Percentiles rank a stretch among this genome's conserved stretches.
These are phyloP conservation scores for Pelodiscus sinensis DNA, from an alignment of 2,113 vertebrate genomes.

Conservation along the genomic window DNA sequence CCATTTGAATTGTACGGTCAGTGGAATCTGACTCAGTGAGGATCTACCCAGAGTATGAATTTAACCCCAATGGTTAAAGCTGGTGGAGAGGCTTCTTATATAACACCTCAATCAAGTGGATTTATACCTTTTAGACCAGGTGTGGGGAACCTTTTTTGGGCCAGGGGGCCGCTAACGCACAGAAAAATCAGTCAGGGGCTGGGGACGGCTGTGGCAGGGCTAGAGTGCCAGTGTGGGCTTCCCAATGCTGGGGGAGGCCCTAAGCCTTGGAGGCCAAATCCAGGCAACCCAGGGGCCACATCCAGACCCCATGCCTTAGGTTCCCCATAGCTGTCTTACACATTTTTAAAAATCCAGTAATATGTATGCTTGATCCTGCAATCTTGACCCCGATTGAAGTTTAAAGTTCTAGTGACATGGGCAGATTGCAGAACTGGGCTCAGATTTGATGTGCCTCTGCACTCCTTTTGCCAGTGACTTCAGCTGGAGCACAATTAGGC, in stretches of 20 bases:
- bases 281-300: no score
- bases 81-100: neutral
- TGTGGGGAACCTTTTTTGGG: no score
- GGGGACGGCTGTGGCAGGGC: no score
- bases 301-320: no score
- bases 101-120: neutral
- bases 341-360: neutral
- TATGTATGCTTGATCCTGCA: neutral
- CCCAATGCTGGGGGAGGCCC: no score
- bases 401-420: neutral
- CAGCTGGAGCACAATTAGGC: neutral
- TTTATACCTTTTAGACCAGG: neutral
- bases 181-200: no score
- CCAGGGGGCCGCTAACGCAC: no score
- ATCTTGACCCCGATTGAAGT: neutral
- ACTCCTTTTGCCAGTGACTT: neutral
- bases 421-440: neutral
- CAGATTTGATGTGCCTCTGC: neutral
- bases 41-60: neutral
- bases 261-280: no score
- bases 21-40: neutral
- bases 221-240: no score
- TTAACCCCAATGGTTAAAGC: neutral
- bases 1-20: neutral
- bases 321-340: no score